phyloP scores from a whole-genome alignment of 2,113 vertebrate species.

The Sisor rabdophorus region DNA sequence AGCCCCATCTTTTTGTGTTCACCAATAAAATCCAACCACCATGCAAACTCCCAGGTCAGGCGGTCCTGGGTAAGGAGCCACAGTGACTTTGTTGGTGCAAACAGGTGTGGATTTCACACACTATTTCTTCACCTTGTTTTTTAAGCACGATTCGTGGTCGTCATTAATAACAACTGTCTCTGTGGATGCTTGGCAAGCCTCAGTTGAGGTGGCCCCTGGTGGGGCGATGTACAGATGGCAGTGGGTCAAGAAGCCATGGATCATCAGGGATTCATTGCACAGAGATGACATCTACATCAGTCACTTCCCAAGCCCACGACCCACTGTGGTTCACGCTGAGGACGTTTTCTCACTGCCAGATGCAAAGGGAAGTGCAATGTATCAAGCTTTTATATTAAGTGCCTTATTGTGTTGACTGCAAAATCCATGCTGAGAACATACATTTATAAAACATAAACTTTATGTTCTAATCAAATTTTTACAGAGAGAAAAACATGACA shows the following conservation, averaged over 20 bases:
- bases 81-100: slow-evolving; percentile 26
- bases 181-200: slow-evolving; percentile 15
- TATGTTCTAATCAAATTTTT: not conserved
- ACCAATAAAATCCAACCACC: slow-evolving; percentile 24
- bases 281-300: slow-evolving; percentile 36
- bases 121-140: slow-evolving; percentile 64
- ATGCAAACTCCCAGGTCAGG: not conserved
- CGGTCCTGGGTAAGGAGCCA: slow-evolving; percentile 21
- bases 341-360: slow-evolving; percentile 13
- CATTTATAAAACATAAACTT: slow-evolving; percentile 20
- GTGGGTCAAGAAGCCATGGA: slow-evolving; percentile 34
- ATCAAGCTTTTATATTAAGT: slow-evolving; percentile 8
- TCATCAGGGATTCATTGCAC: slow-evolving; percentile 40
- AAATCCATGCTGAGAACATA: not conserved
- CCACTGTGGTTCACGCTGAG: slow-evolving; percentile 6
- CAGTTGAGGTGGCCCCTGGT: not conserved
- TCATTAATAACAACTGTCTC: slow-evolving; percentile 58
- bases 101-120: slow-evolving; percentile 66
- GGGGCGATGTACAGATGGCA: slow-evolving; percentile 39
- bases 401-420: not conserved
- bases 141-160: slow-evolving; percentile 53
- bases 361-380: not conserved
- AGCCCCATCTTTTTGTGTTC: slow-evolving; percentile 47
- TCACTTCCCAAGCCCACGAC: slow-evolving; percentile 29
- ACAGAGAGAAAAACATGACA: not conserved